phyloP scores from a whole-genome alignment of 2,888 invertebrate genomes.

The Myopa tessellatipennis region DNA sequence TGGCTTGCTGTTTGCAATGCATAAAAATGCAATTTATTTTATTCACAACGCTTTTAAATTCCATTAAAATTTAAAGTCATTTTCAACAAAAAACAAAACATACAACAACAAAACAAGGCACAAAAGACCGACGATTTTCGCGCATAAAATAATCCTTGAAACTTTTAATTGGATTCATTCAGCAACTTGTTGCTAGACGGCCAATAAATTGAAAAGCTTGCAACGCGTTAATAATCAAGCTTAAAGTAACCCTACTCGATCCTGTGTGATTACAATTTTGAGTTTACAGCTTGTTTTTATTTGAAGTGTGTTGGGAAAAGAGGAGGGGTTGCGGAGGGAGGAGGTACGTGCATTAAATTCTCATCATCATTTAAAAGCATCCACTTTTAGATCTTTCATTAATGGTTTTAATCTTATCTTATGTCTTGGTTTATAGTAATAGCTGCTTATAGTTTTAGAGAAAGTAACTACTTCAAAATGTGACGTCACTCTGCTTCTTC shows the following conservation, averaged over 20 bases:
- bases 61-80: slow-evolving; percentile 19
- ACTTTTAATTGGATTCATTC: slow-evolving; percentile 22
- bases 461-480: too few relatives aligned
- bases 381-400: not conserved
- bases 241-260: not conserved
- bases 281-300: too few relatives aligned
- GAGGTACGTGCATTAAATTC: slow-evolving; percentile 19
- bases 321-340: not conserved
- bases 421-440: too few relatives aligned
- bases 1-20: not conserved
- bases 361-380: slow-evolving; percentile 15
- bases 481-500: too few relatives aligned
- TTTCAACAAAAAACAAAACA: not conserved
- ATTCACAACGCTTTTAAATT: not conserved
- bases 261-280: too few relatives aligned
- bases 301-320: too few relatives aligned
- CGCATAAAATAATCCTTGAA: not conserved
- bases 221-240: slow-evolving; percentile 9
- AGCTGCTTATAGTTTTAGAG: too few relatives aligned
- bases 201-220: slow-evolving; percentile 9
- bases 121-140: too few relatives aligned
- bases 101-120: too few relatives aligned
- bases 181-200: slow-evolving; percentile 1
- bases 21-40: slow-evolving; percentile 18
- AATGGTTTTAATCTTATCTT: too few relatives aligned